A percentile compares a stretch with the other conserved stretches of the same genome.
Evolutionary conservation across 2,113 vertebrate species (phyloP).

Genomic region (Cephalopterus ornatus): DNA sequence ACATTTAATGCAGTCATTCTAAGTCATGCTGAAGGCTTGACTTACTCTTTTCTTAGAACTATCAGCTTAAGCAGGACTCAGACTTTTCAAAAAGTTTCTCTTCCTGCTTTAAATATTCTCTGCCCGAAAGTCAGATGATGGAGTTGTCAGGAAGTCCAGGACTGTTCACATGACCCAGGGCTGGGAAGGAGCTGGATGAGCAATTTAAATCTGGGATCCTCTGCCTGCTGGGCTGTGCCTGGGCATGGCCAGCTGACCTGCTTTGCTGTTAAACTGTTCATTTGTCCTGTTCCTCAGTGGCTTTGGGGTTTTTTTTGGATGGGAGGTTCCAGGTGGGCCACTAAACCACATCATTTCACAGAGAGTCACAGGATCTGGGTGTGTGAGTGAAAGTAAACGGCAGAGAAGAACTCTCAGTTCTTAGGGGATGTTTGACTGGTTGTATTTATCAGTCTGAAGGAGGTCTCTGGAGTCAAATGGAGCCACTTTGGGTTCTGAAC

Average conservation of each 20-base stretch:
- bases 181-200: not conserved
- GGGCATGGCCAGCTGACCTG: not conserved
- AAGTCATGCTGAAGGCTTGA: not conserved
- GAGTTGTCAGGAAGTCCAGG: fast-evolving
- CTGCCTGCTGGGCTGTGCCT: not conserved
- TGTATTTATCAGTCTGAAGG: not conserved
- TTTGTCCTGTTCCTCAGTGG: not conserved
- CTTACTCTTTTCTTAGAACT: not conserved
- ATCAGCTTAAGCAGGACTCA: not conserved
- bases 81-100: not conserved
- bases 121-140: not conserved
- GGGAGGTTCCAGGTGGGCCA: not conserved
- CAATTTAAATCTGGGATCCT: not conserved
- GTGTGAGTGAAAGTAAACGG: not conserved
- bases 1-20: not conserved
- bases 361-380: fast-evolving
- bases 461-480: not conserved
- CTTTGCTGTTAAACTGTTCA: not conserved
- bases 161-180: not conserved
- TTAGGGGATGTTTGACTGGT: not conserved
- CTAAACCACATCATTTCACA: not conserved
- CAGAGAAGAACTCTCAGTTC: not conserved
- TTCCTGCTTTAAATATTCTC: not conserved
- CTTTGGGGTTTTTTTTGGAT: not conserved
- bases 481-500: not conserved